Percentiles rank a stretch among this genome's conserved stretches.
Evolutionary conservation across 2,797 vertebrate species (phyloP).

Genomic region (Channa striata): DNA sequence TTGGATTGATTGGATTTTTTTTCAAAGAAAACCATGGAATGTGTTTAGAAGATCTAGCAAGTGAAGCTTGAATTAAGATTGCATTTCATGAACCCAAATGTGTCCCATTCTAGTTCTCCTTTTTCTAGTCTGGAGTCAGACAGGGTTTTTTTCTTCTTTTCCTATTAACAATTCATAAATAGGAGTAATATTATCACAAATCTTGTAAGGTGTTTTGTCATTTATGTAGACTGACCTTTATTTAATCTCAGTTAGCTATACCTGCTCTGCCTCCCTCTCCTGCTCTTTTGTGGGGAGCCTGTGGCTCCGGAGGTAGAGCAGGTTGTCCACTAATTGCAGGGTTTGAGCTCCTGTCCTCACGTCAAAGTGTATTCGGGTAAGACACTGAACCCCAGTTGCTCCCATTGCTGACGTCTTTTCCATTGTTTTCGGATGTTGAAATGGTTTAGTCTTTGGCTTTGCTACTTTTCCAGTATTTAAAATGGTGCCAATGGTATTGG

Average conservation of each 20-base stretch:
- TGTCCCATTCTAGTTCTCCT: too few relatives aligned
- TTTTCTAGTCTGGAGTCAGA: not conserved
- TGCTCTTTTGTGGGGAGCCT: not conserved
- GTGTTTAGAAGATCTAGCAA: too few relatives aligned
- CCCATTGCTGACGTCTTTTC: too few relatives aligned
- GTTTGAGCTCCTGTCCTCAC: not conserved
- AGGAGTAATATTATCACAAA: not conserved
- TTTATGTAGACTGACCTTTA: not conserved
- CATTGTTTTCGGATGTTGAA: not conserved
- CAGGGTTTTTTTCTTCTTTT: not conserved
- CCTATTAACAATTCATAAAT: not conserved
- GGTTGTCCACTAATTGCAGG: not conserved
- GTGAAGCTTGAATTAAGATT: too few relatives aligned
- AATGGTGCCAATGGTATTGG: not conserved
- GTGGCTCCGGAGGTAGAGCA: not conserved
- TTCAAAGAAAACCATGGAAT: too few relatives aligned
- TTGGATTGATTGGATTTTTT: too few relatives aligned
- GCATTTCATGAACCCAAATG: too few relatives aligned
- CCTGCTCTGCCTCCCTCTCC: not conserved
- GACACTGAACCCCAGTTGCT: not conserved
- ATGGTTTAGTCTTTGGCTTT: not conserved
- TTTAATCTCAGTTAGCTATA: not conserved
- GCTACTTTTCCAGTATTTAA: not conserved
- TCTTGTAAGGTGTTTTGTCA: not conserved
- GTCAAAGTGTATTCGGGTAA: not conserved